phyloP scores from a whole-genome alignment of 2,888 invertebrate species.

The Melanchra persicariae region DNA sequence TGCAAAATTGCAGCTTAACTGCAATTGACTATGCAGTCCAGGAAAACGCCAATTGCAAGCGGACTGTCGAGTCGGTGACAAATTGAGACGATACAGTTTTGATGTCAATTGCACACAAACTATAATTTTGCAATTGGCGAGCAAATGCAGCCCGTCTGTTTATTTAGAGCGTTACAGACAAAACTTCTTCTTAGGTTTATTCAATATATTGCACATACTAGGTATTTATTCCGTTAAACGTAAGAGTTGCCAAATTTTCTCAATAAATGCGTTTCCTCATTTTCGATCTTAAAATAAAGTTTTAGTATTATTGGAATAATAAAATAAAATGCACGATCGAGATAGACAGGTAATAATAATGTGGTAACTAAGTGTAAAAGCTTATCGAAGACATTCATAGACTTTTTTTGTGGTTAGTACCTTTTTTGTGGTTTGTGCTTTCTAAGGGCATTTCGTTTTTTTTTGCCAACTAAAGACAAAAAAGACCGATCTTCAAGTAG shows the following conservation, averaged over 20 bases:
- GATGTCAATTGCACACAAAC: too few relatives aligned
- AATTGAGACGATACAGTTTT: too few relatives aligned
- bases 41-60: too few relatives aligned
- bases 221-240: background rate
- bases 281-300: constrained; percentile 53
- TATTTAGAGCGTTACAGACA: background rate
- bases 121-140: too few relatives aligned
- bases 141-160: background rate
- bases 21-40: too few relatives aligned
- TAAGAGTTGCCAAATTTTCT: constrained; percentile 41
- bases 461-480: constrained; percentile 12
- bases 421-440: background rate
- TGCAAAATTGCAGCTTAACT: too few relatives aligned
- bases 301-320: constrained; percentile 58
- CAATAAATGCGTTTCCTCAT: constrained; percentile 43
- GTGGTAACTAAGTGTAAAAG: constrained; percentile 63
- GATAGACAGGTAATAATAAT: constrained; percentile 36
- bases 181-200: background rate
- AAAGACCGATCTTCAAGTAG: background rate
- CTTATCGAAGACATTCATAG: constrained; percentile 34
- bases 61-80: too few relatives aligned
- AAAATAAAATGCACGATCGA: constrained; percentile 63
- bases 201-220: background rate
- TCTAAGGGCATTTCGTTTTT: background rate
- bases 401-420: background rate